A percentile compares a stretch with the other conserved stretches of the same genome.
These are phyloP conservation scores for Pangasianodon gigas DNA, from an alignment of 2,113 vertebrate species.

Conservation along the genomic window DNA sequence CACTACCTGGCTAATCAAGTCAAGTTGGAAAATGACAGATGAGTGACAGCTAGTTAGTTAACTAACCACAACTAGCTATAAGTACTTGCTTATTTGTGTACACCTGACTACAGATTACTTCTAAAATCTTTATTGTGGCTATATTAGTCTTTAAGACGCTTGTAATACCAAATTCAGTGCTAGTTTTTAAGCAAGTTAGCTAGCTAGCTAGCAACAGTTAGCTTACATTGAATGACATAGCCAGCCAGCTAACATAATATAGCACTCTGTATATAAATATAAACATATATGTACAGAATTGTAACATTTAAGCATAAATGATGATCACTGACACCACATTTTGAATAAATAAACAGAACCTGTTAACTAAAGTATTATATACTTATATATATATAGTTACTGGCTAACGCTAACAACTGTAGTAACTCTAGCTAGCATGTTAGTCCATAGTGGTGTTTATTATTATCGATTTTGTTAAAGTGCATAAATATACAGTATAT, in stretches of 20 bases:
- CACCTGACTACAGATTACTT: not conserved
- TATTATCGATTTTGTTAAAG: not conserved
- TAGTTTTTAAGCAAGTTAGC: not conserved
- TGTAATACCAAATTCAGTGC: not conserved
- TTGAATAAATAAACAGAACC: not conserved
- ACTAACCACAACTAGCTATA: not conserved
- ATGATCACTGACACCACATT: not conserved
- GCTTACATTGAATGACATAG: not conserved
- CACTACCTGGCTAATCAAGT: not conserved
- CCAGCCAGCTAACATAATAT: not conserved
- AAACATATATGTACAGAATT: not conserved
- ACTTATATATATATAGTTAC: not conserved
- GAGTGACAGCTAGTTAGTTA: not conserved
- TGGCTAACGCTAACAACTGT: not conserved
- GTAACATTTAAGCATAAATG: not conserved
- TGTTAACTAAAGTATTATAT: not conserved
- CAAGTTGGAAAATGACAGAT: not conserved
- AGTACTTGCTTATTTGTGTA: not conserved
- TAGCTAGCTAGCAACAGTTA: conserved; percentile 7
- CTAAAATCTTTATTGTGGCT: not conserved
- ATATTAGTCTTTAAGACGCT: not conserved
- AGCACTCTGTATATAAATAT: not conserved
- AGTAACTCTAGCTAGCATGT: not conserved
- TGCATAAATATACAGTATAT: not conserved
- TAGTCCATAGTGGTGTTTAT: not conserved